Evolutionary conservation across 2,797 vertebrate genomes (phyloP).

Genomic region (Enteromius paludinosus): DNA sequence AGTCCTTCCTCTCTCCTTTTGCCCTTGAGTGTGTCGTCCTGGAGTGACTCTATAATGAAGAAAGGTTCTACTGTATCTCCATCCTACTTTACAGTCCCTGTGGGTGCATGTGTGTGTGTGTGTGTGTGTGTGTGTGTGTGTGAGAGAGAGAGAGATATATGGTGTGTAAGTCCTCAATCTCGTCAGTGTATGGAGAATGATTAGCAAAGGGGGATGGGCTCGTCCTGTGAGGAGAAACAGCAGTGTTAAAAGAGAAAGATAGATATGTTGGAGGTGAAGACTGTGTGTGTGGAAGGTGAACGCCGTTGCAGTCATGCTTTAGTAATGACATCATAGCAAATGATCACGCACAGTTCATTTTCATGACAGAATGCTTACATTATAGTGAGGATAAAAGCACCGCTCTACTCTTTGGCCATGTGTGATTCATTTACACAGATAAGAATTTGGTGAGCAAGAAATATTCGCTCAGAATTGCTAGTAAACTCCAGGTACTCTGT

Average conservation of each 20-base stretch:
- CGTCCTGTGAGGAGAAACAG: conserved; percentile 5
- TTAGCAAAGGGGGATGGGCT: conserved; percentile 4
- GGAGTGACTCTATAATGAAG: conserved; percentile 8
- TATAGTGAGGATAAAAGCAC: not conserved
- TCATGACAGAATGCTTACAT: not conserved
- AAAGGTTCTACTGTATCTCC: conserved; percentile 29
- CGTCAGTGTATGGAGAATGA: conserved; percentile 23
- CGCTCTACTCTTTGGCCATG: not conserved
- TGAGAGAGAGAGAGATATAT: not conserved
- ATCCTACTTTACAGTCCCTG: conserved; percentile 33
- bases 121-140: not conserved
- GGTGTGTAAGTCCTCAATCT: conserved; percentile 13
- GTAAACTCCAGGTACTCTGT: not conserved
- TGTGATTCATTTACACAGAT: not conserved
- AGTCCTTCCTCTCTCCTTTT: not conserved
- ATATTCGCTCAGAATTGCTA: not conserved
- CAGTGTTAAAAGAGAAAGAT: conserved; percentile 23
- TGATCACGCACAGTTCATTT: conserved; percentile 22
- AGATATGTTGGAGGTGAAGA: not conserved
- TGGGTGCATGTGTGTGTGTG: not conserved
- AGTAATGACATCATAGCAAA: conserved; percentile 14
- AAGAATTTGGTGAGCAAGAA: not conserved
- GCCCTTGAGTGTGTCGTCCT: conserved; percentile 24
- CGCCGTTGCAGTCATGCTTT: conserved; percentile 23
- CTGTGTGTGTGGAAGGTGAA: conserved; percentile 29